A percentile compares a stretch with the other conserved stretches of the same genome.
These are phyloP conservation scores for Poecilia gillii DNA, from an alignment of 2,797 vertebrate species.

Conservation along the genomic window DNA sequence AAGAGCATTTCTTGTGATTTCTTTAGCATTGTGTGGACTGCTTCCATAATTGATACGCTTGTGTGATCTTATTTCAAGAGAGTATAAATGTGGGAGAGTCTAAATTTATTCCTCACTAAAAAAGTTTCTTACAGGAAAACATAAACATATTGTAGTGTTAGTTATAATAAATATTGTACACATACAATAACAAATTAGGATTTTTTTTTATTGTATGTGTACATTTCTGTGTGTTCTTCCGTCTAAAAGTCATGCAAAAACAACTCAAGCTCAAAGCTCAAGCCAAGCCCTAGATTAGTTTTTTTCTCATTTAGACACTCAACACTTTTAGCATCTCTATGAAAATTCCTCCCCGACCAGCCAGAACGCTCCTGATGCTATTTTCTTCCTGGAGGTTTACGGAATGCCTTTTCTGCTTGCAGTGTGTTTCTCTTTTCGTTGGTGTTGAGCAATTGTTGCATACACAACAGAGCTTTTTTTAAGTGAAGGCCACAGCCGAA, in stretches of 20 bases:
- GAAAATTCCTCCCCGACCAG: not conserved
- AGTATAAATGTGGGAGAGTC: not conserved
- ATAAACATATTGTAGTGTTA: not conserved
- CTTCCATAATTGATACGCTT: too few relatives aligned
- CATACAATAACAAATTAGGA: too few relatives aligned
- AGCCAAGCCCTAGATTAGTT: constrained; percentile 22
- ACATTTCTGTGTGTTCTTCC: not conserved
- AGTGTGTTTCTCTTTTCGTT: constrained; percentile 14
- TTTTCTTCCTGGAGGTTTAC: constrained; percentile 4
- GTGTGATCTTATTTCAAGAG: too few relatives aligned
- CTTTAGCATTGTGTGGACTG: too few relatives aligned
- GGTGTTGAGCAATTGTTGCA: constrained; percentile 12
- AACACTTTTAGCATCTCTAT: not conserved
- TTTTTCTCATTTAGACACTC: not conserved
- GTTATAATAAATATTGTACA: too few relatives aligned
- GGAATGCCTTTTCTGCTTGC: constrained; percentile 12
- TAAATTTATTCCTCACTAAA: not conserved
- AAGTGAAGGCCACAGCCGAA: constrained; percentile 17
- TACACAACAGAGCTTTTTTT: constrained; percentile 13
- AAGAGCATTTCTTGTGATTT: not conserved
- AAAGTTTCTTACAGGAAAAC: not conserved
- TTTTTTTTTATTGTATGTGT: not conserved
- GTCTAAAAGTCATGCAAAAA: not conserved
- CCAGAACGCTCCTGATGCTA: constrained; percentile 1
- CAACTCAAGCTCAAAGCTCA: constrained; percentile 13